These are phyloP conservation scores for Astyanax mexicanus DNA, from an alignment of 2,797 vertebrate genomes.

Conservation along the genomic window DNA sequence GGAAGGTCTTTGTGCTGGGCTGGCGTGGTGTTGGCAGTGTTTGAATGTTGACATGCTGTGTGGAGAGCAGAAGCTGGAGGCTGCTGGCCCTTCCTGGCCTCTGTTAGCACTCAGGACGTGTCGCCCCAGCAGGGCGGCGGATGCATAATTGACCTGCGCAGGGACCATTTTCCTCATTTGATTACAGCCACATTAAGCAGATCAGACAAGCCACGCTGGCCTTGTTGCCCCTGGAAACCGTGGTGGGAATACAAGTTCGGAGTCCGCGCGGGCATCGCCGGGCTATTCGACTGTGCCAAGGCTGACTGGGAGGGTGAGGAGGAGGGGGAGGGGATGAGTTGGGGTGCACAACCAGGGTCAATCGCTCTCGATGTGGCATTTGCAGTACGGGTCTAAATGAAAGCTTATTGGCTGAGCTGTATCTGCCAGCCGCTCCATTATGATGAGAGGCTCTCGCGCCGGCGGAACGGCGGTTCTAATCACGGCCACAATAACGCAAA, in stretches of 20 bases:
- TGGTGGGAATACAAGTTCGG: constrained; percentile 28
- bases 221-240: constrained; percentile 53
- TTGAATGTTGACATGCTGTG: neutral
- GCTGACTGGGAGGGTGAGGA: constrained; percentile 6
- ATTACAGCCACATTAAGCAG: constrained; percentile 54
- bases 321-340: neutral
- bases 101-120: constrained; percentile 33
- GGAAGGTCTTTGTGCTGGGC: neutral
- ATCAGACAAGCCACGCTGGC: constrained; percentile 47
- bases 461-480: constrained; percentile 50
- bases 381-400: constrained; percentile 56
- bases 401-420: constrained; percentile 54
- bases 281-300: constrained; percentile 44
- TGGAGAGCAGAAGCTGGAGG: constrained; percentile 12
- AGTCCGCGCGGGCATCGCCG: constrained; percentile 21
- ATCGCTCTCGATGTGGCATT: constrained; percentile 55
- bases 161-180: constrained; percentile 57
- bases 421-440: constrained; percentile 52
- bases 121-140: constrained; percentile 39
- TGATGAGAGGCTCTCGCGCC: constrained; percentile 35
- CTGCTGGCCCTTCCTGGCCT: constrained; percentile 19
- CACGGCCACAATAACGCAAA: constrained; percentile 56
- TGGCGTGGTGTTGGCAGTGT: neutral
- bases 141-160: constrained; percentile 56
- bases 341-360: constrained; percentile 45